Conservation (phyloP, 2,888 invertebrate genomes). For the Dolichomitus sp. region DNA sequence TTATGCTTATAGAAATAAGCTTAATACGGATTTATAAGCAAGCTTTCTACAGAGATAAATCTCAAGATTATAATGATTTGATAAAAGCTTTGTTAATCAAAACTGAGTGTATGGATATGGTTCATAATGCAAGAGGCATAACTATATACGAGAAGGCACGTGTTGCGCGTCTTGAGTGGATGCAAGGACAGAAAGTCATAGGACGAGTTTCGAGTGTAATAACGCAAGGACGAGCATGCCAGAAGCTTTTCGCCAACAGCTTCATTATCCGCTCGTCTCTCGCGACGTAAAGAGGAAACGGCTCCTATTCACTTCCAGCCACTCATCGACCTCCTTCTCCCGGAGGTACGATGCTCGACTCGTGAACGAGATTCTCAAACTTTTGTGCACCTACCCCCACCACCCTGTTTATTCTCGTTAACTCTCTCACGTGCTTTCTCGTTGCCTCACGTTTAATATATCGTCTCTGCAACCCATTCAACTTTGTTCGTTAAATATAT, state of each 20-base stretch:
- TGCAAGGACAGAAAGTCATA: constrained; percentile 22
- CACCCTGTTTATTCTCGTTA: constrained; percentile 19
- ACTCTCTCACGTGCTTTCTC: constrained; percentile 21
- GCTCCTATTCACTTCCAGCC: constrained; percentile 39
- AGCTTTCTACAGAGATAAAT: not conserved
- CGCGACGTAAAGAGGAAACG: constrained; percentile 31
- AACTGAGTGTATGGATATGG: not conserved
- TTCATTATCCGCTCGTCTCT: constrained; percentile 65
- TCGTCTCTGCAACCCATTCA: not conserved
- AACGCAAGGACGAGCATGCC: constrained; percentile 44
- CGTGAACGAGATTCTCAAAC: constrained; percentile 52
- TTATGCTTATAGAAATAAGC: not conserved
- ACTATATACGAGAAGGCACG: constrained; percentile 30
- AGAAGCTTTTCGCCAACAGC: constrained; percentile 49
- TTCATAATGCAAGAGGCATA: constrained; percentile 2
- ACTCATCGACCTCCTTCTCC: constrained; percentile 44
- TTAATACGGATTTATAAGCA: not conserved
- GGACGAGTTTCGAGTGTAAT: constrained; percentile 40
- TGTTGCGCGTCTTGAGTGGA: constrained; percentile 38
- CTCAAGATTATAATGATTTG: not conserved
- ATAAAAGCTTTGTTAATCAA: not conserved
- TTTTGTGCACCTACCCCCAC: constrained; percentile 19
- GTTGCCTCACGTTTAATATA: constrained; percentile 29
- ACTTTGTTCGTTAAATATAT: constrained; percentile 47
- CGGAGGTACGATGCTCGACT: constrained; percentile 27